Evolutionary conservation across 2,113 vertebrate genomes (phyloP), one percentile per base, ranked within the genome.

Genomic region (Rhadina sibilatrix): DNA sequence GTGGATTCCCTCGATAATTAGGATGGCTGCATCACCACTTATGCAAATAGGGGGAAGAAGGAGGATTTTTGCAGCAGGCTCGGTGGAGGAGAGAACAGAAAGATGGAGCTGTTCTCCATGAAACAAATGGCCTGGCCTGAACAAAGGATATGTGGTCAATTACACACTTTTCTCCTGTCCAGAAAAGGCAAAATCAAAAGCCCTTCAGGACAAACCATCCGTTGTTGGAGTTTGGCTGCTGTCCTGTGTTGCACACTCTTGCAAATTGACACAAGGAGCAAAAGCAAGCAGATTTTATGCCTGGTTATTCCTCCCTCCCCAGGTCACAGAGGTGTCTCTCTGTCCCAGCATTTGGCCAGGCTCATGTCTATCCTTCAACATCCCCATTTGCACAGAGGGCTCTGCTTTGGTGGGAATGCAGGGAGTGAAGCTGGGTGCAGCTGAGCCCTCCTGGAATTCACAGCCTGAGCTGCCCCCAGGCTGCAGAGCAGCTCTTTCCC

Each of bases 11-110:
- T 57, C 2, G 78, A 40, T 87, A 95, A 97, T 96, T 91, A 92
- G 88, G 94, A 44, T 84, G 83, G 89, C 86, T 90, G 91, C 91
- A 93, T 94, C 91, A 89, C 93, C 91, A 54, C 78, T 94, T 93
- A 91, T 94, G 95, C 89, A 96, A 95, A 95, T 42, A 46, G 9
- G 57, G 69, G 30, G 40, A 95, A 88, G 79, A 30, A 84, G 52
- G 88, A 92, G 33, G 49, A 31, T 89, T 89, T 81, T 47, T 79
- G 60, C 52, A 50, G 93, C 30, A 86, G 64, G 35, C 60, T 85
- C 30, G 24, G 53, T 18, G 86, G 76, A 89, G 46, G 49, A 77
- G 66, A 83, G 61, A 83, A 46, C 56, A 74, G 89, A 49, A 81
- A 83, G 80, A 78, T 83, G 64, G 65, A 93, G 86, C 85, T 87